A percentile compares a stretch with the other conserved stretches of the same genome.
phyloP scores from a whole-genome alignment of 2,113 vertebrate species.

The Oreochromis aureus region DNA sequence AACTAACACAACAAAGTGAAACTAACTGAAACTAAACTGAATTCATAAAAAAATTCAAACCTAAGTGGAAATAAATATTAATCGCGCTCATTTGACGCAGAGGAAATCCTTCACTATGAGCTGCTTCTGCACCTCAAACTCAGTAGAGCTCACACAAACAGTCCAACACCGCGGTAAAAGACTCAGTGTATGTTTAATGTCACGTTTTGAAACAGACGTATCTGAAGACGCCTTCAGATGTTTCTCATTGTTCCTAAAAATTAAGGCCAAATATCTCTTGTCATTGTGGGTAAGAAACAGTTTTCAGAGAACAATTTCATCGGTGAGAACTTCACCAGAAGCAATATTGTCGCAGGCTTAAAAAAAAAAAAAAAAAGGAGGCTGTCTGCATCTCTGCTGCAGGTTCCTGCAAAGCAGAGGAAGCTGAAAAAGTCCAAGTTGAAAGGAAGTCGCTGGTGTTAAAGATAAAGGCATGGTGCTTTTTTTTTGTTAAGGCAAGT shows the following conservation, averaged over 20 bases:
- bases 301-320: not conserved
- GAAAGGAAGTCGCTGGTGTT: not conserved
- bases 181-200: rapidly evolving
- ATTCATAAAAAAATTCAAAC: not conserved
- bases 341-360: not conserved
- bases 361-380: not conserved
- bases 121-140: not conserved
- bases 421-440: not conserved
- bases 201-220: not conserved
- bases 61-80: not conserved
- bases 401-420: not conserved
- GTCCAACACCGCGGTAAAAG: not conserved
- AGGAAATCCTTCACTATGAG: not conserved
- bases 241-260: not conserved
- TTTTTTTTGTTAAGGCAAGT: not conserved
- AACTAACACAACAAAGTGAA: not conserved
- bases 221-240: not conserved
- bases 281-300: not conserved
- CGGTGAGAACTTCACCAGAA: not conserved
- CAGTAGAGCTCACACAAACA: not conserved
- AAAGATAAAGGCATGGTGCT: not conserved
- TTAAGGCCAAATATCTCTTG: not conserved
- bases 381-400: not conserved
- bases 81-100: not conserved
- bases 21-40: not conserved